Evolutionary conservation across 2,888 invertebrate species (phyloP), one percentile per base, ranked within the genome.

Genomic region (Volucella zonaria): DNA sequence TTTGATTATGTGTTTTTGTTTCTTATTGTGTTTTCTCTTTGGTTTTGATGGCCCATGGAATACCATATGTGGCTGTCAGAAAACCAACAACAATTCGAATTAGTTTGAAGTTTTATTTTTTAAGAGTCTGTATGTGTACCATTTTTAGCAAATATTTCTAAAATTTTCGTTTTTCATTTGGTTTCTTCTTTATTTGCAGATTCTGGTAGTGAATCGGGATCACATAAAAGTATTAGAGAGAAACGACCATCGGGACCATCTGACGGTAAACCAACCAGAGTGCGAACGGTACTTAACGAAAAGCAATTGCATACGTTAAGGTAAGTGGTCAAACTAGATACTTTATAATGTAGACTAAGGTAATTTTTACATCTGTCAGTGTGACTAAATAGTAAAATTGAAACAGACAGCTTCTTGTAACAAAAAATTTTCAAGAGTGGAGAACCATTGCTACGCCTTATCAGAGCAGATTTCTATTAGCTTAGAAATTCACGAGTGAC

Each of bases 241-340:
- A 92, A 92, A 88, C 89, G 92, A 87, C 91, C 92, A 87, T 92
- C 92, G 85, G 92, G 92, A 87, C 92, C 92, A 88, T 92, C 92
- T 81, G 97, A 98, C 92, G 97, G 97, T 70, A 99, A 99, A 91
- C 98, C 99, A 11, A 99, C 99, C n/a, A 93, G 99, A 88, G 99
- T 99, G 76, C 95, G 99, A 87, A 99, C 99, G 2, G 99, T 99
- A 47, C 95, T 99, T 83, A 99, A 99, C 92, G 99, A 99, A 92
- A 98, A 98, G 92, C 99, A 99, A 92, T 93, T 99, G 88, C 98
- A 98, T 92, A 99, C 99, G 8, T 93, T 99, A 89, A 95, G 99
- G 93, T 94, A 88, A 91, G 89, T 87, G 12, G 6, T n/a, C 31
- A 47, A 15, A 62, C 8, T 15, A 9, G 2, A 42, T n/a, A n/a